A percentile compares a stretch with the other conserved stretches of the same genome.
These are phyloP conservation scores for Elaphurus davidianus DNA, from an alignment of 2,113 vertebrate genomes.

Conservation along the genomic window DNA sequence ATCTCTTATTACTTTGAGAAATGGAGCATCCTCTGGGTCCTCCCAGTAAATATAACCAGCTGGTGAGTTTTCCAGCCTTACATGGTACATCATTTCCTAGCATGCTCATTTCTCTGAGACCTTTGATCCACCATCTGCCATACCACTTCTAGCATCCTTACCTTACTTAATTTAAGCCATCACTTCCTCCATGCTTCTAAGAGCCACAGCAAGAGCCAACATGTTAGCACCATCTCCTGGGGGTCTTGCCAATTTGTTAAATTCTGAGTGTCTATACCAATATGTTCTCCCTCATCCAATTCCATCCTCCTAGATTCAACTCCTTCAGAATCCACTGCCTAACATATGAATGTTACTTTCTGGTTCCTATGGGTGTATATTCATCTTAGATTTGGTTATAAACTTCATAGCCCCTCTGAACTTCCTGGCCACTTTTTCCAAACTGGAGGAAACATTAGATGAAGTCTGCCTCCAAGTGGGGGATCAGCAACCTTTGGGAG, in stretches of 20 bases:
- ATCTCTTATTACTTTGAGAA: constrained; percentile 49
- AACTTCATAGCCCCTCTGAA: not conserved
- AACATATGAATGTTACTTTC: not conserved
- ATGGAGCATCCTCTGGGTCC: not conserved
- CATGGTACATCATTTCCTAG: not conserved
- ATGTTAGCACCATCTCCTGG: not conserved
- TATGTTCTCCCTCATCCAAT: not conserved
- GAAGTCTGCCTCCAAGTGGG: not conserved
- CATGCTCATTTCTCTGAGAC: constrained; percentile 3
- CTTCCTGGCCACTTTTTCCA: not conserved
- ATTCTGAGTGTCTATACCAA: not conserved
- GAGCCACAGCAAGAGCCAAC: not conserved
- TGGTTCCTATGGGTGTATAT: not conserved
- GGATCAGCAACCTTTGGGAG: not conserved
- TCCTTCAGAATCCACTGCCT: not conserved
- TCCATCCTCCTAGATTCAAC: not conserved
- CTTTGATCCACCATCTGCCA: constrained; percentile 34
- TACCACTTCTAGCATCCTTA: not conserved
- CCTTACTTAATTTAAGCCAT: not conserved
- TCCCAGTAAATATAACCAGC: not conserved
- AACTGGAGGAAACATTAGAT: not conserved
- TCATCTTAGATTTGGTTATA: not conserved
- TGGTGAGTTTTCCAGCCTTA: constrained; percentile 18
- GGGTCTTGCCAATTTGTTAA: not conserved
- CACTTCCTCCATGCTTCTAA: not conserved